phyloP scores from a whole-genome alignment of 1,140 invertebrate genomes.

The Dinoponera quadriceps region DNA sequence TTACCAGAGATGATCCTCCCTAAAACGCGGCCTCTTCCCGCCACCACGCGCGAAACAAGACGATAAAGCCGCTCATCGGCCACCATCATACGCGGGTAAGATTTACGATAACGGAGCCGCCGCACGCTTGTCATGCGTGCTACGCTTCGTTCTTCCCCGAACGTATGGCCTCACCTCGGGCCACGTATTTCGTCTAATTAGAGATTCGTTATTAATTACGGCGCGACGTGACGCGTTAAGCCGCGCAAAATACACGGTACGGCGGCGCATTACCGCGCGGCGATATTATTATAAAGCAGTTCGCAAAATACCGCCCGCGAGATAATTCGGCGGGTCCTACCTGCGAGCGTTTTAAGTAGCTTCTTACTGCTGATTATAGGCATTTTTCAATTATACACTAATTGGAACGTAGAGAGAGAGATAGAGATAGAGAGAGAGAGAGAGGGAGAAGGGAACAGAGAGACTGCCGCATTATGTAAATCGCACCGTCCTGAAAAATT shows the following conservation, averaged over 20 bases:
- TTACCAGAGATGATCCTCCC: conserved; percentile 43
- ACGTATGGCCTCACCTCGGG: no score
- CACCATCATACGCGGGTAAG: neutral
- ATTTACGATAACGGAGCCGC: conserved; percentile 20
- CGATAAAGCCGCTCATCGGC: conserved; percentile 4
- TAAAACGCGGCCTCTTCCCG: conserved; percentile 23
- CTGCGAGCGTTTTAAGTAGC: neutral
- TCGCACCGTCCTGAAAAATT: conserved; percentile 58
- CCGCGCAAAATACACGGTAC: conserved; percentile 3
- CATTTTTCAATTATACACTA: conserved; percentile 65
- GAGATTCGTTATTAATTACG: conserved; percentile 39
- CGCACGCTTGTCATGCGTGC: neutral
- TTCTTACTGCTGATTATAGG: conserved; percentile 20
- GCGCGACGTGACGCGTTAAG: neutral
- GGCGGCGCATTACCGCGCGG: neutral
- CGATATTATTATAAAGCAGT: conserved; percentile 3
- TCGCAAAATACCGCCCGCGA: neutral
- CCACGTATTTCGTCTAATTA: conserved; percentile 50
- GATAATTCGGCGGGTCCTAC: conserved; percentile 7
- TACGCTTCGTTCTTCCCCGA: neutral
- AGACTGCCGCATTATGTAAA: conserved; percentile 31
- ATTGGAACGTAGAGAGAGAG: conserved; percentile 18
- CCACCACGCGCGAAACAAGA: neutral
- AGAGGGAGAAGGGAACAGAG: no score
- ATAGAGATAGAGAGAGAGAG: no score